A percentile compares a stretch with the other conserved stretches of the same genome.
Evolutionary conservation across 37 sponge, comb jelly and placozoan genomes (phyloP).

Genomic region (Geodia barretti): DNA sequence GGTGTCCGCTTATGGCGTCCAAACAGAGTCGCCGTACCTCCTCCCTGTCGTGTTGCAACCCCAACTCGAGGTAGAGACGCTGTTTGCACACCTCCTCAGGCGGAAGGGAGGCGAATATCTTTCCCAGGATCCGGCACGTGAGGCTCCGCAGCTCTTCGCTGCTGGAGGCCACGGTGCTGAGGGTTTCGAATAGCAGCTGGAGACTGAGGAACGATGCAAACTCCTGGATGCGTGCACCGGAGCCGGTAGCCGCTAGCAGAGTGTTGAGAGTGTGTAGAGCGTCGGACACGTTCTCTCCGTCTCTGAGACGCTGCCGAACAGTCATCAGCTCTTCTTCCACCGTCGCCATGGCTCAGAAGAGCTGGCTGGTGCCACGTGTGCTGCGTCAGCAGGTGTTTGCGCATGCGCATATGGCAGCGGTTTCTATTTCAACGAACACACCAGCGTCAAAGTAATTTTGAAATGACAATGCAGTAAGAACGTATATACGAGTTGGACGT

Average conservation of each 20-base stretch:
- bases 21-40: slow-evolving; percentile 38
- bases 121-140: slow-evolving; percentile 50
- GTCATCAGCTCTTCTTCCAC: neutral
- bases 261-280: slow-evolving; percentile 51
- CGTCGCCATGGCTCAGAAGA: neutral
- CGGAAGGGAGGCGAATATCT: slow-evolving; percentile 45
- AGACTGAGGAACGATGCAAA: slow-evolving; percentile 25
- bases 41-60: slow-evolving; percentile 51
- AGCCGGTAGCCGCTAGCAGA: slow-evolving; percentile 24
- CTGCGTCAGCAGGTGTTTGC: no score
- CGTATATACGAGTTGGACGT: no score
- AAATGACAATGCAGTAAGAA: no score
- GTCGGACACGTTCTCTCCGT: slow-evolving; percentile 10
- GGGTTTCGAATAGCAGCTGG: slow-evolving; percentile 28
- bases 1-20: slow-evolving; percentile 1
- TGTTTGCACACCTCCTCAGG: slow-evolving; percentile 7
- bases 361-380: neutral
- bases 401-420: no score
- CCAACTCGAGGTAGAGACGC: slow-evolving; percentile 49
- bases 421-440: no score
- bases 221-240: slow-evolving; percentile 6
- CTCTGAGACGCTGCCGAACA: neutral
- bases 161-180: neutral
- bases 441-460: no score
- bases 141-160: slow-evolving; percentile 3